Evolutionary conservation across 2,888 invertebrate genomes (phyloP), one percentile per base, ranked within the genome.

Genomic region (Phaonia tiefii): DNA sequence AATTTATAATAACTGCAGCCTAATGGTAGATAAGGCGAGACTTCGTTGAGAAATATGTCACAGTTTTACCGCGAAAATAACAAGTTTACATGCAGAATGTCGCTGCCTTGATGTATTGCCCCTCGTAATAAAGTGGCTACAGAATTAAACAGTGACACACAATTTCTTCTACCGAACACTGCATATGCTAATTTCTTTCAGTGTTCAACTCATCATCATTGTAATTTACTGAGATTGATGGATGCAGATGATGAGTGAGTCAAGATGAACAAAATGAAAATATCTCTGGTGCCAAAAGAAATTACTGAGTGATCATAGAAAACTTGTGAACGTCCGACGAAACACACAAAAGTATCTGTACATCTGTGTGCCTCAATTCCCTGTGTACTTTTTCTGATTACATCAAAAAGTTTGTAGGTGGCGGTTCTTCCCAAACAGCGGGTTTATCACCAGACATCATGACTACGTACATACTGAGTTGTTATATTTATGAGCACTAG

Each of bases 381-480:
- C 11, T 58, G 37, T 15, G n/a, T 15, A 31, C 37, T 31, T 22
- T 58, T 58, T 7, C 39, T 39, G 42, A 63, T 63, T 63, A 42
- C n/a, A 63, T 51, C 42, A 11, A 39, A 60, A 63, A 26, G 11
- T 4, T n/a, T 15, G 15, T 26, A 31, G 26, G 65, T 54, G 65
- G 46, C 37, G 66, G 22, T 63, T 63, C 37, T 10, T 54, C 71
- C 25, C 73, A 60, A 74, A 63, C 80, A 80, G 77, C 67, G 39
- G 77, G 77, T 71, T 54, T 74, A 77, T 71, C 66, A 77, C 74
- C 74, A 80, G 77, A 80, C 77, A 58, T 63, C 66, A 67, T 77
- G 80, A 80, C 80, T 80, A 67, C 77, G 66, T 80, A 80, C 77
- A 66, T 80, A 80, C 77, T 77, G 71, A 74, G 71, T 72, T 72